These are phyloP conservation scores for Triops longicaudatus DNA, from an alignment of 1,140 invertebrate species.

Conservation along the genomic window DNA sequence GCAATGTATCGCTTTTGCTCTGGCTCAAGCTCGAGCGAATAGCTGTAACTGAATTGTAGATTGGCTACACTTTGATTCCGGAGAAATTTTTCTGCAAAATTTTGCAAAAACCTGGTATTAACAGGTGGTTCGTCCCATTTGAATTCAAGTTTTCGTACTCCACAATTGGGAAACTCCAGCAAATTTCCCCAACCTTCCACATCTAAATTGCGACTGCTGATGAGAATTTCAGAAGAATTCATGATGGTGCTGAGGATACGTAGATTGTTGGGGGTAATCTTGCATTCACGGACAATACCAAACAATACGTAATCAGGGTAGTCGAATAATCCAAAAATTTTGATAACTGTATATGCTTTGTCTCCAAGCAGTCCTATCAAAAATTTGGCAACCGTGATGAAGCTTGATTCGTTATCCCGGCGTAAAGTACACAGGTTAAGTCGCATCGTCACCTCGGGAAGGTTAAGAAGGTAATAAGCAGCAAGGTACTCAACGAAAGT, in stretches of 20 bases:
- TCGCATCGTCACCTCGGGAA: neutral
- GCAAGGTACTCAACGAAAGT: constrained; percentile 20
- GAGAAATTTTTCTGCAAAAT: neutral
- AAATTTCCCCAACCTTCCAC: constrained; percentile 21
- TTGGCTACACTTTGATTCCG: neutral
- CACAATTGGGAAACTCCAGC: neutral
- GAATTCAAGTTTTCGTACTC: constrained; percentile 14
- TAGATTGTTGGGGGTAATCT: neutral
- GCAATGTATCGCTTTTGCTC: neutral
- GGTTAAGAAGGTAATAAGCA: constrained; percentile 7
- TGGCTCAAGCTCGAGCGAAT: neutral
- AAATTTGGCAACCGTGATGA: constrained; percentile 16
- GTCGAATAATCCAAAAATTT: constrained; percentile 4
- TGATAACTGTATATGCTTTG: neutral
- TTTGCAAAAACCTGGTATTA: neutral
- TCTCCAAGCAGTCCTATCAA: constrained; percentile 16
- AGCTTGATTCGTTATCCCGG: constrained; percentile 5
- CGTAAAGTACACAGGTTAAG: neutral
- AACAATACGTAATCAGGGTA: neutral
- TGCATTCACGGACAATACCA: constrained; percentile 17
- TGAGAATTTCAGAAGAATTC: neutral
- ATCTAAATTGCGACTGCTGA: neutral
- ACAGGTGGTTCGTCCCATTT: neutral
- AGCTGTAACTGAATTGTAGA: neutral
- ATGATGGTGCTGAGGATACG: neutral